Evolutionary conservation across 2,797 vertebrate genomes (phyloP).

Genomic region (Iguana delicatissima): DNA sequence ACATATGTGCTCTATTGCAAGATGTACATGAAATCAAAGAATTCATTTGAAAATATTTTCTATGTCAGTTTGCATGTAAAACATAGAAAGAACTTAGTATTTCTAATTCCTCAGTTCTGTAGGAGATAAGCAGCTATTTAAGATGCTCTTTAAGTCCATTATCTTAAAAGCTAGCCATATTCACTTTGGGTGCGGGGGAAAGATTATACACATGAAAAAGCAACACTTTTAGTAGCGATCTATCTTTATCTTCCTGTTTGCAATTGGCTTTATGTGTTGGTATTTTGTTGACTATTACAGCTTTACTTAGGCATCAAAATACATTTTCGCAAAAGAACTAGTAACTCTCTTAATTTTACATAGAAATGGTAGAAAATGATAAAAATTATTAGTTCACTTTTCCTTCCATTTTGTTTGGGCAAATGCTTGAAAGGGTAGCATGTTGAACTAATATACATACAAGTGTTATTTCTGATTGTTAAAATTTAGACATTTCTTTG

Average conservation of each 20-base stretch:
- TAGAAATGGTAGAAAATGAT: constrained; percentile 63
- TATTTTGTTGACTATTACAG: constrained; percentile 64
- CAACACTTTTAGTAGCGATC: constrained; percentile 50
- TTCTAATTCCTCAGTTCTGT: constrained; percentile 37
- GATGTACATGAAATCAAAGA: constrained; percentile 37
- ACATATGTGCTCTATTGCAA: too few relatives aligned
- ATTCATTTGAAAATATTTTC: constrained; percentile 57
- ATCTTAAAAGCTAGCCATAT: constrained; percentile 57
- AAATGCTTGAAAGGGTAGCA: constrained; percentile 52
- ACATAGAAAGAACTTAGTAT: constrained; percentile 41
- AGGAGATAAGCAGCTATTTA: constrained; percentile 56
- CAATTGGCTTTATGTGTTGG: constrained; percentile 54
- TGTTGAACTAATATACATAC: constrained; percentile 50
- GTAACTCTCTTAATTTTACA: constrained; percentile 49
- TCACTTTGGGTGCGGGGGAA: constrained; percentile 56
- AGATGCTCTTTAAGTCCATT: constrained; percentile 52
- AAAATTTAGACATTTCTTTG: constrained; percentile 76
- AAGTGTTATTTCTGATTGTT: constrained; percentile 71
- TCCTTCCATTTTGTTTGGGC: constrained; percentile 55
- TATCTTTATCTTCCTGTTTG: constrained; percentile 61
- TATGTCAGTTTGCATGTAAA: constrained; percentile 48
- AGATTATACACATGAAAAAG: constrained; percentile 59
- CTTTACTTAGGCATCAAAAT: constrained; percentile 59
- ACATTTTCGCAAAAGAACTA: constrained; percentile 62
- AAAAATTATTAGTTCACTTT: constrained; percentile 63